These are phyloP conservation scores for Babylonia areolata DNA, from an alignment of 1,140 invertebrate genomes.

Conservation along the genomic window DNA sequence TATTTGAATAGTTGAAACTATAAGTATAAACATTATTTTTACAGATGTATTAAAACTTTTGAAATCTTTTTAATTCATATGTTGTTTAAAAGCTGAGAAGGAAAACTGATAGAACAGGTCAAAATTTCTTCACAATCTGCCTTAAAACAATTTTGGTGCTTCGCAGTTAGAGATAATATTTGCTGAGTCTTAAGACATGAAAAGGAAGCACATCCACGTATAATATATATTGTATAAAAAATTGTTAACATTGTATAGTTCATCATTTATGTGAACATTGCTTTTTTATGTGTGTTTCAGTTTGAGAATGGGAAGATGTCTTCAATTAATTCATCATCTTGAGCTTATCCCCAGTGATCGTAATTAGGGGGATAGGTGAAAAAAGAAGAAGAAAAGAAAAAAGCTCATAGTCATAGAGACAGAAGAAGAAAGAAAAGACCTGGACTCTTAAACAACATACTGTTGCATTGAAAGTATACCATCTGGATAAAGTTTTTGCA, in stretches of 20 bases:
- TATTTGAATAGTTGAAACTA: too few relatives aligned
- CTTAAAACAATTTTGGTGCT: too few relatives aligned
- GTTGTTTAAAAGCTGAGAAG: too few relatives aligned
- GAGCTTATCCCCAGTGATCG: constrained; percentile 28
- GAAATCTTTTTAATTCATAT: too few relatives aligned
- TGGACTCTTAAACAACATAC: not conserved
- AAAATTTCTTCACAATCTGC: too few relatives aligned
- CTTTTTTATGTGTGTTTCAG: constrained; percentile 10
- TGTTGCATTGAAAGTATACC: not conserved
- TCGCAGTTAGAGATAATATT: too few relatives aligned
- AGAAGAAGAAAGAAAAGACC: not conserved
- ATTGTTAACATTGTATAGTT: too few relatives aligned
- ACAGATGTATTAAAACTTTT: too few relatives aligned
- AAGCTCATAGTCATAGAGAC: not conserved
- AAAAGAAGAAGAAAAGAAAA: not conserved
- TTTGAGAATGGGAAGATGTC: constrained; percentile 20
- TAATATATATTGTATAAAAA: not conserved
- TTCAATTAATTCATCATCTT: constrained; percentile 21
- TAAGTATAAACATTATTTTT: too few relatives aligned
- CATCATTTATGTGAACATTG: too few relatives aligned
- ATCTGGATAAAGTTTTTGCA: not conserved
- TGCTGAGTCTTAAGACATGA: too few relatives aligned
- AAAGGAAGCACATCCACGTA: not conserved
- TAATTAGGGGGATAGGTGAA: constrained; percentile 20
- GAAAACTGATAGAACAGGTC: too few relatives aligned